A percentile compares a stretch with the other conserved stretches of the same genome.
Conservation (phyloP, 2,113 vertebrate species). For the Azemiops feae region DNA sequence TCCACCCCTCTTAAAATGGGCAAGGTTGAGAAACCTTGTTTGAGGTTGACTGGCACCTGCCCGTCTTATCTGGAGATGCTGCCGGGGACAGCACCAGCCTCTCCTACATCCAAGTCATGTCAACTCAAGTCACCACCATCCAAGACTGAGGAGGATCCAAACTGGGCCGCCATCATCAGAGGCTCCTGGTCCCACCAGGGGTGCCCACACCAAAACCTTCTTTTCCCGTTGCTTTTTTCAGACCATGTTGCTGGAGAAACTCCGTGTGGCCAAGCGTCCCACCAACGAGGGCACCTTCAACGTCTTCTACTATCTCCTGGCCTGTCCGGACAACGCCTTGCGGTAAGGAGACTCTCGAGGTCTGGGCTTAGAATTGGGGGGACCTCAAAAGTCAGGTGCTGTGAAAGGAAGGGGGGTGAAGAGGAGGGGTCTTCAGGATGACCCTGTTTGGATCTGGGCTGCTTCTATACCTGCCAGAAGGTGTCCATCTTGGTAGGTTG, state of each 20-base stretch:
- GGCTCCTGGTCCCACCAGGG: background rate
- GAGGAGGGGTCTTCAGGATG: background rate
- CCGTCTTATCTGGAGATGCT: background rate
- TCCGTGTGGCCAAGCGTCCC: constrained; percentile 84
- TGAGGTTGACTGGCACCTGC: rapidly evolving
- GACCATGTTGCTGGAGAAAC: constrained; percentile 95
- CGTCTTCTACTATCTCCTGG: constrained; percentile 93
- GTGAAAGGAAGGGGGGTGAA: background rate
- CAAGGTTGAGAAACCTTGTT: too few species aligned
- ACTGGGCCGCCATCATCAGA: background rate
- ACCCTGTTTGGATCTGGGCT: background rate
- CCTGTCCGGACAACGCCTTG: constrained; percentile 84
- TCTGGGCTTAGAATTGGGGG: background rate
- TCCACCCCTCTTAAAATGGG: too few species aligned
- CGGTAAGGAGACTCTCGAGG: constrained; percentile 70
- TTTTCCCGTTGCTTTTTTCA: constrained; percentile 37
- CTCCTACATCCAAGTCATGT: background rate
- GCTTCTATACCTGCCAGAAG: background rate
- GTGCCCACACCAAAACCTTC: background rate
- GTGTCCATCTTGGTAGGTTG: background rate
- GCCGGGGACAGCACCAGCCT: background rate
- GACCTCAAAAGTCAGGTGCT: background rate
- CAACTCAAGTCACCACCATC: background rate
- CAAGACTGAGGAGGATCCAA: background rate
- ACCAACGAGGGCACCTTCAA: constrained; percentile 87